A percentile compares a stretch with the other conserved stretches of the same genome.
These are phyloP conservation scores for Chlamydotis undulata DNA, from an alignment of 2,113 vertebrate species.

Conservation along the genomic window DNA sequence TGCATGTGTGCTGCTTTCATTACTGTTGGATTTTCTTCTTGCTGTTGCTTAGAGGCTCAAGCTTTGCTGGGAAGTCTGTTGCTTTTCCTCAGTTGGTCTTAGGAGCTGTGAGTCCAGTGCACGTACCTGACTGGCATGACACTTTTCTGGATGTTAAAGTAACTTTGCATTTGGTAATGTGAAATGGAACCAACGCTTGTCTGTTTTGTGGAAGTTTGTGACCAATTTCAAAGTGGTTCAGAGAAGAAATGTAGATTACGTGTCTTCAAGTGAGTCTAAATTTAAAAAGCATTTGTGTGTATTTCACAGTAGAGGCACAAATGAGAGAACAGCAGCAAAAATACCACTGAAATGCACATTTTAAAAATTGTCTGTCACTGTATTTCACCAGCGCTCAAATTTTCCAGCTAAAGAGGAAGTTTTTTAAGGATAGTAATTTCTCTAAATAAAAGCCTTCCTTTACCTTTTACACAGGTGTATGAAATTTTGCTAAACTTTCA, in stretches of 20 bases:
- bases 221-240: neutral
- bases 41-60: conserved; percentile 15
- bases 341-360: neutral
- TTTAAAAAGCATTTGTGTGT: neutral
- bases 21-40: conserved; percentile 3
- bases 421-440: neutral
- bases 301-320: neutral
- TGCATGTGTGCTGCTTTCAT: conserved; percentile 42
- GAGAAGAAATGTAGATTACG: neutral
- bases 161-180: neutral
- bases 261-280: neutral
- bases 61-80: neutral
- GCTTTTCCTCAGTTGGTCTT: neutral
- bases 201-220: conserved; percentile 1
- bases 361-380: neutral
- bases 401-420: neutral
- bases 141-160: neutral
- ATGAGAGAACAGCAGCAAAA: conserved; percentile 34
- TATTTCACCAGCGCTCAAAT: neutral
- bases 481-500: neutral
- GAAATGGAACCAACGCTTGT: neutral
- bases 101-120: conserved; percentile 4
- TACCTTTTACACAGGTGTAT: neutral
- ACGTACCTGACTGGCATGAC: neutral
- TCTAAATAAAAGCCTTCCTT: neutral